Conservation (phyloP, 2,888 invertebrate genomes). For the Drosophila melanosoma region DNA sequence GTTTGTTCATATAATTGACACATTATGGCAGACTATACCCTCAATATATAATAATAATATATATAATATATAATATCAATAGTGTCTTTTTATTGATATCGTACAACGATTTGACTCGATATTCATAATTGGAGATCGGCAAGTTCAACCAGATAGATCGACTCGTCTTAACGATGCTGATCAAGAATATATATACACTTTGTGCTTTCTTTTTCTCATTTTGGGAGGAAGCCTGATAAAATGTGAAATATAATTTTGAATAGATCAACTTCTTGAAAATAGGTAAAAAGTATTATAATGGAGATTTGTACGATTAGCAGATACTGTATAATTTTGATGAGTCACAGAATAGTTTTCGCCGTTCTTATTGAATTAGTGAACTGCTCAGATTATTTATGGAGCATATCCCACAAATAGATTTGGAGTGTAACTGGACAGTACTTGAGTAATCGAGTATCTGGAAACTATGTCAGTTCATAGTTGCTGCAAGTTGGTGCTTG, state of each 20-base stretch:
- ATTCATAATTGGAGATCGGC: not conserved
- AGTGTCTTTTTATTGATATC: not conserved
- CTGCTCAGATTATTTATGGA: not conserved
- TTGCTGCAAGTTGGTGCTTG: slow-evolving; percentile 6
- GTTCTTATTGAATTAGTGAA: not conserved
- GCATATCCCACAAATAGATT: not conserved
- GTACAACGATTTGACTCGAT: not conserved
- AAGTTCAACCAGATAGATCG: not conserved
- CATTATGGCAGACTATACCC: not conserved
- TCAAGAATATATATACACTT: not conserved
- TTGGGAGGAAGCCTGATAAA: too few relatives aligned
- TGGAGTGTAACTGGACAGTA: slow-evolving; percentile 9
- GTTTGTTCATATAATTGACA: not conserved
- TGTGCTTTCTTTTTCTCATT: too few relatives aligned
- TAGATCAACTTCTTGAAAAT: too few relatives aligned
- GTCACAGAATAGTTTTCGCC: not conserved
- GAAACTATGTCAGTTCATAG: slow-evolving; percentile 35
- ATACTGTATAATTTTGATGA: not conserved
- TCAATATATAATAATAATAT: too few relatives aligned
- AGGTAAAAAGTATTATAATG: not conserved
- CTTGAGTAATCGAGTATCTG: slow-evolving; percentile 10
- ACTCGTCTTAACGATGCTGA: not conserved
- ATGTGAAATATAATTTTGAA: too few relatives aligned
- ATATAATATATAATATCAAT: too few relatives aligned
- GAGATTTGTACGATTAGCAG: not conserved